Base-by-base conservation (phyloP, 1,140 invertebrate species). In the Coptotermes formosanus region DNA sequence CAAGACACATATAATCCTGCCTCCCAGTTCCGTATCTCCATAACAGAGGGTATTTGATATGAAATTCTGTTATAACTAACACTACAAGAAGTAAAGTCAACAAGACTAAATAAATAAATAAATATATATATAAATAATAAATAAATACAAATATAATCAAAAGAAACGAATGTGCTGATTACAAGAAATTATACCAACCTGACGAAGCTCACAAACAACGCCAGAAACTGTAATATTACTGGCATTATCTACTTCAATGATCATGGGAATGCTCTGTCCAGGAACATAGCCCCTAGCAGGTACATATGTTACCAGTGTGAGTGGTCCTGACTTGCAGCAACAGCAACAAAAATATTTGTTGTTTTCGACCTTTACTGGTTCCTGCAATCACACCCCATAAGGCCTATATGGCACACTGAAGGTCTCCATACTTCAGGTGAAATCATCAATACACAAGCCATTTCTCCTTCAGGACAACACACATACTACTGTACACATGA, bases 211-310 rank as follows among this genome's bases (percentile, higher is more conserved):
- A 32, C 86, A 83, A 12, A n/a, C 32, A 1, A 87, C 82, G 12
- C 84, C 59, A n/a, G 30, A 55, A 38, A 87, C 55, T 30, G 38
- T 83, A 3, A 86, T 83, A n/a, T 84, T 55, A 25, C 82, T 84
- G 48, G 87, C 82, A 85, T 90, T 90, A 82, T 89, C 87, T 9
- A 88, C 87, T 86, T 89, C 89, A 25, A 89, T 88, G 25, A 86
- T 87, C 11, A 90, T 87, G 45, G 88, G 85, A 69, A 90, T 89
- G 82, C 88, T 87, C 85, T 90, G 89, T 19, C 89, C 89, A n/a
- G 89, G 89, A 19, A 90, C 89, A 87, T 88, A 90, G 4, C 89
- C 89, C 14, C 88, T 88, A 69, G 88, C 86, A 32, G 89, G 89
- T 75, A 90, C 86, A 32, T 86, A 69, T 2, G 87, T 87, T 3